phyloP scores from a whole-genome alignment of 2,888 invertebrate genomes.

The Synergus itoensis region DNA sequence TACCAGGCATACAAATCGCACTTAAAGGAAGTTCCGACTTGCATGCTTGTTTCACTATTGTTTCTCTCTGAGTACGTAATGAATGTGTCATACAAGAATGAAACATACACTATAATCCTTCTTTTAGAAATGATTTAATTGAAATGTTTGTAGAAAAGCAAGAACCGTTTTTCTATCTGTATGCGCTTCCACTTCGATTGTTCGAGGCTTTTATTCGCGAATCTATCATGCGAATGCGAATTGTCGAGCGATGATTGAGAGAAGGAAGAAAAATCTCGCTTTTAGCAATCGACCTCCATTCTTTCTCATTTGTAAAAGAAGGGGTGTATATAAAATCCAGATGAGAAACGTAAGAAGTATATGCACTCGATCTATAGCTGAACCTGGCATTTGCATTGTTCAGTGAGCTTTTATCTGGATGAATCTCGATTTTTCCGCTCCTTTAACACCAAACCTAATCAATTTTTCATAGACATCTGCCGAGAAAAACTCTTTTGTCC shows the following conservation, averaged over 20 bases:
- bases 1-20: slow-evolving; percentile 33
- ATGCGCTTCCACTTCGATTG: background rate
- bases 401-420: slow-evolving; percentile 57
- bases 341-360: slow-evolving; percentile 19
- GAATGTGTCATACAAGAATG: slow-evolving; percentile 26
- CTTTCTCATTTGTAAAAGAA: background rate
- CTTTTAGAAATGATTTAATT: no score
- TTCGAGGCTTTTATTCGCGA: background rate
- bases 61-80: slow-evolving; percentile 19
- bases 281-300: background rate
- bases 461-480: background rate
- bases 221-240: background rate
- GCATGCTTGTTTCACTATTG: slow-evolving; percentile 16
- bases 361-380: background rate
- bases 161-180: no score
- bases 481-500: background rate
- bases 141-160: background rate
- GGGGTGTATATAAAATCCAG: slow-evolving; percentile 6
- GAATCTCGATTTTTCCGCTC: slow-evolving; percentile 56
- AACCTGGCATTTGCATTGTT: slow-evolving; percentile 50
- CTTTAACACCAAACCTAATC: slow-evolving; percentile 15
- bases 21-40: slow-evolving; percentile 32
- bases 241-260: background rate
- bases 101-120: background rate
- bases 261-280: background rate